Conservation (phyloP, 2,797 vertebrate species). For the Toxotes lorentzi region DNA sequence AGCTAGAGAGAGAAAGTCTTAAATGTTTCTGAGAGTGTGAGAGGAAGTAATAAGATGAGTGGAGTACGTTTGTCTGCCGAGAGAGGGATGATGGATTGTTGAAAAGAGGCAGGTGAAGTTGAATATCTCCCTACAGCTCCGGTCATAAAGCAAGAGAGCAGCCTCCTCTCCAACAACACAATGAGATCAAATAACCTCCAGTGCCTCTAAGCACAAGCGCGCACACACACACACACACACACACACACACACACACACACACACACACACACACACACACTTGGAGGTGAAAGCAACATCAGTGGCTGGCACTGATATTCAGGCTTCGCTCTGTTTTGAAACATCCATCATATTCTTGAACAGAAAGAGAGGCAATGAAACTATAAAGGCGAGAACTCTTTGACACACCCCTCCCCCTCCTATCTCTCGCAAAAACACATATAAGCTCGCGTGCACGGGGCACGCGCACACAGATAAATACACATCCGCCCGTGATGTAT, state of each 20-base stretch:
- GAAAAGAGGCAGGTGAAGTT: constrained; percentile 76
- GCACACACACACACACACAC: constrained; percentile 19
- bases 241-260: constrained; percentile 8
- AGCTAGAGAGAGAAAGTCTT: constrained; percentile 51
- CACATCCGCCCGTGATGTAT: constrained; percentile 40
- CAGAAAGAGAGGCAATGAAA: constrained; percentile 56
- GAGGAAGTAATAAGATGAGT: constrained; percentile 75
- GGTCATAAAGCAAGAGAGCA: constrained; percentile 76
- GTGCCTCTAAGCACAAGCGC: constrained; percentile 57
- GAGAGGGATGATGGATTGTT: constrained; percentile 76
- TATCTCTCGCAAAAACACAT: constrained; percentile 36
- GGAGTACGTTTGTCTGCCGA: constrained; percentile 67
- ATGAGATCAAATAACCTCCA: constrained; percentile 79
- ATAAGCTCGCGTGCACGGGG: constrained; percentile 8
- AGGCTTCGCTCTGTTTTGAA: constrained; percentile 67
- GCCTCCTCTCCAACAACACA: constrained; percentile 75
- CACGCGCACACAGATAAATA: constrained; percentile 18
- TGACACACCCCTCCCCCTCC: constrained; percentile 29
- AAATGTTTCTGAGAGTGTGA: constrained; percentile 70
- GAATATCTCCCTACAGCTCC: constrained; percentile 77
- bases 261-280: constrained; percentile 27
- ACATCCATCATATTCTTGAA: constrained; percentile 72
- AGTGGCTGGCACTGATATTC: constrained; percentile 63
- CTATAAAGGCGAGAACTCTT: constrained; percentile 50
- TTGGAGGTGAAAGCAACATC: constrained; percentile 59